These are phyloP conservation scores for Mionectes macconnelli DNA, from an alignment of 2,113 vertebrate species.

Conservation along the genomic window DNA sequence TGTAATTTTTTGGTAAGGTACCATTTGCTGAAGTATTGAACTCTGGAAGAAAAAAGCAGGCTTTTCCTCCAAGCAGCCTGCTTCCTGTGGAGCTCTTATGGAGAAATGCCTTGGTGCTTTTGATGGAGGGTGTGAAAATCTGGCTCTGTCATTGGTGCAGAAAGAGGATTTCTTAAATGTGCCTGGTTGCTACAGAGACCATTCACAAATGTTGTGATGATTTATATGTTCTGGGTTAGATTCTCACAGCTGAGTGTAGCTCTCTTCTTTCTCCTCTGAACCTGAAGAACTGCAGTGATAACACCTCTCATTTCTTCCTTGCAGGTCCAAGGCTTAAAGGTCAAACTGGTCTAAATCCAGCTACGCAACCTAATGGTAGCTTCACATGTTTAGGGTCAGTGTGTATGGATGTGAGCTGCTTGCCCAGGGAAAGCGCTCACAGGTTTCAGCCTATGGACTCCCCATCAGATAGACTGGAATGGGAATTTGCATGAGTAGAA, in stretches of 20 bases:
- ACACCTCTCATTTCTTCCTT: not conserved
- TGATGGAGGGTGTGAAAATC: not conserved
- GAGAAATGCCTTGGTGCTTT: not conserved
- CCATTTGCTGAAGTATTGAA: not conserved
- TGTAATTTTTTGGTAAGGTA: not conserved
- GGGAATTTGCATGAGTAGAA: constrained; percentile 35
- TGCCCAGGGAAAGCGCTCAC: not conserved
- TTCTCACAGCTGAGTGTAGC: not conserved
- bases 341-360: not conserved
- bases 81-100: not conserved
- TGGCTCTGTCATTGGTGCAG: not conserved
- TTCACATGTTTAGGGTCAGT: not conserved
- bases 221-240: not conserved
- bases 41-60: not conserved
- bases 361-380: not conserved
- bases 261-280: not conserved
- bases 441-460: not conserved
- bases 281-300: not conserved
- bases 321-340: not conserved
- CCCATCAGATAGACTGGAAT: not conserved
- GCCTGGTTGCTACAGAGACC: not conserved
- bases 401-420: fast-evolving
- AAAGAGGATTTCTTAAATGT: not conserved
- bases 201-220: not conserved
- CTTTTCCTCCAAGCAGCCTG: not conserved